phyloP scores from a whole-genome alignment of 2,797 vertebrate species.

The Rhodeus uyekii region DNA sequence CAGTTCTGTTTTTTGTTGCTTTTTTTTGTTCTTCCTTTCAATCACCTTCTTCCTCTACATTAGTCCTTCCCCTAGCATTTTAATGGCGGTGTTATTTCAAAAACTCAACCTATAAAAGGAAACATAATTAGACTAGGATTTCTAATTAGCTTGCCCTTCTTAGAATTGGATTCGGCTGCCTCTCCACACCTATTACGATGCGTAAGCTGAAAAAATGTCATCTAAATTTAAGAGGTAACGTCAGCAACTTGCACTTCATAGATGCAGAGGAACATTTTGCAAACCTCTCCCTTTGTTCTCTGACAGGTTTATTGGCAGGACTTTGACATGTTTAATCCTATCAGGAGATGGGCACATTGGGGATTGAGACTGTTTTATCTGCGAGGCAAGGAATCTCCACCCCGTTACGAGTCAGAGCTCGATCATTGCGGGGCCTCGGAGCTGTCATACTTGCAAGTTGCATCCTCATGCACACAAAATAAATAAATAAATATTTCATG shows the following conservation, averaged over 20 bases:
- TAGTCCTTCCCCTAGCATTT: constrained; percentile 20
- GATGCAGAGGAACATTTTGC: constrained; percentile 30
- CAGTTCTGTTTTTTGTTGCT: too few species aligned
- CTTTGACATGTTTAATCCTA: constrained; percentile 57
- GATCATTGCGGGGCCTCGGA: constrained; percentile 29
- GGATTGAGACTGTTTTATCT: constrained; percentile 52
- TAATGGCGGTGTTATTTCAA: constrained; percentile 32
- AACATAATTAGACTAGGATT: constrained; percentile 44
- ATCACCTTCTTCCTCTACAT: constrained; percentile 14
- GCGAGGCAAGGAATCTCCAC: constrained; percentile 42
- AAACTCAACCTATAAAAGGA: constrained; percentile 40
- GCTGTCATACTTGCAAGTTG: constrained; percentile 52
- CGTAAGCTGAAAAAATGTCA: constrained; percentile 35
- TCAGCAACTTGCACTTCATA: constrained; percentile 41
- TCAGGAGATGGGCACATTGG: constrained; percentile 51
- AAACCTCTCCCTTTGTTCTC: constrained; percentile 54
- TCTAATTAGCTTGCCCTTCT: constrained; percentile 45
- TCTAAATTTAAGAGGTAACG: constrained; percentile 46
- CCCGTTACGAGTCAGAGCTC: constrained; percentile 32
- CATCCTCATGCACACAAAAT: constrained; percentile 45
- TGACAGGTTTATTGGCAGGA: constrained; percentile 57
- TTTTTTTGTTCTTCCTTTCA: neutral
- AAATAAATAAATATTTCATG: constrained; percentile 57
- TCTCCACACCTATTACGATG: constrained; percentile 37
- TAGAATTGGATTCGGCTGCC: constrained; percentile 36